Conservation (phyloP, 2,888 invertebrate species). For the Chirona hameri region DNA sequence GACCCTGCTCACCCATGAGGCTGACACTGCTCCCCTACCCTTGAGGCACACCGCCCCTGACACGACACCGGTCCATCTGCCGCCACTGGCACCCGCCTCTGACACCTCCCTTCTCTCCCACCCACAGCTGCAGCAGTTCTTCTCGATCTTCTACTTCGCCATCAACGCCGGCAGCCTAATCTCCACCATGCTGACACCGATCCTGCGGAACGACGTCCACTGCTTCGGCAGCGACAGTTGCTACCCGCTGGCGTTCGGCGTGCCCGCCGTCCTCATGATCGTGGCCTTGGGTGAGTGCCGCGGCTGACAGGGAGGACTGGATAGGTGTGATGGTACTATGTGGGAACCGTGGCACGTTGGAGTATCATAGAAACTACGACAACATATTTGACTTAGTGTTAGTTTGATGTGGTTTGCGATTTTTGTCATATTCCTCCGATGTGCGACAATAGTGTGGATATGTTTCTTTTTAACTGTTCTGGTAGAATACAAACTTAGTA, state of each 20-base stretch:
- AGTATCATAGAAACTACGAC: too few relatives aligned
- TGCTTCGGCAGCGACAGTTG: slow-evolving; percentile 66
- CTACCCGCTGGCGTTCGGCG: slow-evolving; percentile 54
- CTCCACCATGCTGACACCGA: slow-evolving; percentile 82
- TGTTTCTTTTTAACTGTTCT: too few relatives aligned
- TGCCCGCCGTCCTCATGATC: slow-evolving; percentile 55
- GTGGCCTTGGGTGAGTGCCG: slow-evolving; percentile 44
- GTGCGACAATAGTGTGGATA: too few relatives aligned
- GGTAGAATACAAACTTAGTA: too few relatives aligned
- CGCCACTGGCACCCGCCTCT: neutral
- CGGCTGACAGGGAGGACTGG: too few relatives aligned
- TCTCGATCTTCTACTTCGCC: slow-evolving; percentile 90
- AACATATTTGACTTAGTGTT: too few relatives aligned
- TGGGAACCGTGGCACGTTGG: too few relatives aligned
- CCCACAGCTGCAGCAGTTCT: slow-evolving; percentile 73
- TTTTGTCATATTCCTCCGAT: too few relatives aligned
- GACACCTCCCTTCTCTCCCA: neutral
- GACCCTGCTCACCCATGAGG: too few relatives aligned
- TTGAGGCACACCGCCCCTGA: neutral
- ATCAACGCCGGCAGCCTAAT: slow-evolving; percentile 85
- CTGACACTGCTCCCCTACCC: too few relatives aligned
- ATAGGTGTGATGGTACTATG: too few relatives aligned
- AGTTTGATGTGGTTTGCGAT: too few relatives aligned
- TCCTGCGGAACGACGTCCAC: slow-evolving; percentile 71
- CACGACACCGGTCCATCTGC: neutral